Conservation (phyloP, 2,113 vertebrate species). For the Telmatochromis sp. region DNA sequence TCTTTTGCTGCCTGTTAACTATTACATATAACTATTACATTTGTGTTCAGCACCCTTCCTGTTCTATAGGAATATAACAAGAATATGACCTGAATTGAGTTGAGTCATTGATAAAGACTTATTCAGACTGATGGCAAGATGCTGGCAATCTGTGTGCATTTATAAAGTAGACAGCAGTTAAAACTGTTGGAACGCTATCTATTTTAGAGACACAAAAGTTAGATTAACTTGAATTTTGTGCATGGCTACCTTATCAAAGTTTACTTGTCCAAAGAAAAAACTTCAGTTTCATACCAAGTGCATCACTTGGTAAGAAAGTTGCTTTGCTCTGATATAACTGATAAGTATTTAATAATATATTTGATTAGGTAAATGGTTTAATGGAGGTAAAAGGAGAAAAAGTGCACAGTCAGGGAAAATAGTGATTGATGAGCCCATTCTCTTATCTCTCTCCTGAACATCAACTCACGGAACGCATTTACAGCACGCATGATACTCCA, state of each 20-base stretch:
- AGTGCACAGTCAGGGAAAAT: constrained; percentile 26
- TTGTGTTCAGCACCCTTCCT: neutral
- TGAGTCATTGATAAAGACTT: neutral
- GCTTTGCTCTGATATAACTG: neutral
- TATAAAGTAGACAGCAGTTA: neutral
- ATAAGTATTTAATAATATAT: neutral
- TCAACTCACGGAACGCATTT: constrained; percentile 29
- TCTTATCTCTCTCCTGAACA: constrained; percentile 27
- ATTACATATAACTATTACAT: neutral
- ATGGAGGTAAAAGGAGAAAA: neutral
- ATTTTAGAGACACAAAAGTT: neutral
- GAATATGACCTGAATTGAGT: neutral
- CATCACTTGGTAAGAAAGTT: neutral
- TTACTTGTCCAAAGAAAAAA: neutral
- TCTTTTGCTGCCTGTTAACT: neutral
- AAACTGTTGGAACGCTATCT: neutral
- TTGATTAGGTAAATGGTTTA: neutral
- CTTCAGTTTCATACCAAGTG: neutral
- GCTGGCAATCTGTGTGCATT: neutral
- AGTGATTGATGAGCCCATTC: constrained; percentile 58
- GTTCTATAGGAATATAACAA: neutral
- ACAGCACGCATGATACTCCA: constrained; percentile 15
- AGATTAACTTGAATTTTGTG: neutral
- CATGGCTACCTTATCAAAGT: neutral
- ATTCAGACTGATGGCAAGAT: neutral